phyloP scores from a whole-genome alignment of 2,888 invertebrate species.

The Aphidoletes aphidimyza region DNA sequence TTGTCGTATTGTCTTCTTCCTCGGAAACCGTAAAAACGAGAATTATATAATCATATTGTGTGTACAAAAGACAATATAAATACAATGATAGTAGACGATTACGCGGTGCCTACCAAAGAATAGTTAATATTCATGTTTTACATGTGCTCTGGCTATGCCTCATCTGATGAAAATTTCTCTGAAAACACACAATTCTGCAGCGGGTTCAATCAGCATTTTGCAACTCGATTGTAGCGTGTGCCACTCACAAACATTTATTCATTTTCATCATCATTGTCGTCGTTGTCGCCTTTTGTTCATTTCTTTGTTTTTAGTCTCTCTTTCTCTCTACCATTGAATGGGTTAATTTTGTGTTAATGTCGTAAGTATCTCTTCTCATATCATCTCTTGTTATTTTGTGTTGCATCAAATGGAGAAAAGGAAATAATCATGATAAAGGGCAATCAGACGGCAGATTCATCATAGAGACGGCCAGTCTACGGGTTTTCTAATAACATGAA shows the following conservation, averaged over 20 bases:
- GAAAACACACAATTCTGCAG: no score
- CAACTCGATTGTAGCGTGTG: no score
- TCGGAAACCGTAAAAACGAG: slow-evolving; percentile 25
- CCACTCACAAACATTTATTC: no score
- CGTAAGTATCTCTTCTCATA: no score
- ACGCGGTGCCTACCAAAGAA: neutral
- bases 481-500: neutral
- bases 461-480: slow-evolving; percentile 2
- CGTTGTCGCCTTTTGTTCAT: neutral
- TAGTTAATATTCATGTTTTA: slow-evolving; percentile 43
- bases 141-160: no score
- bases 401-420: neutral
- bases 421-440: slow-evolving; percentile 10
- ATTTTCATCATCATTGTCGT: no score
- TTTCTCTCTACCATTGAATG: neutral
- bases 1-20: slow-evolving; percentile 25
- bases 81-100: slow-evolving; percentile 6
- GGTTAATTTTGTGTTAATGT: neutral
- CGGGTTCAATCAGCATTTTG: no score
- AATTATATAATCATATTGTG: slow-evolving; percentile 3
- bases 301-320: neutral
- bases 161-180: no score
- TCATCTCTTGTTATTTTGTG: neutral
- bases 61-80: neutral
- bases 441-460: neutral